Base-by-base conservation (phyloP, 2,888 invertebrate species). In the Clusia tigrina region DNA sequence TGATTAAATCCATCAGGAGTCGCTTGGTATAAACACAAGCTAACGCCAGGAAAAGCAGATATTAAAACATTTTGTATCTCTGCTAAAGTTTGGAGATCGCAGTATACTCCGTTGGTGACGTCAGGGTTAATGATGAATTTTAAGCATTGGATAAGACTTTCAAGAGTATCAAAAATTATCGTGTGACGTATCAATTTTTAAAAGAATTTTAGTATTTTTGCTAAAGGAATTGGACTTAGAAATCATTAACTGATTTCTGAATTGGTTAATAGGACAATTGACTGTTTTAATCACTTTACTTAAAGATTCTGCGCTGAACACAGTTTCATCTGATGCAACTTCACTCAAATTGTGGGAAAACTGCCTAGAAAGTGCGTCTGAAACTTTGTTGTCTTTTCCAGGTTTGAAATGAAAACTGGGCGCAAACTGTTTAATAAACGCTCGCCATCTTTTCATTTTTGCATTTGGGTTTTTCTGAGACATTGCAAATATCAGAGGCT, bases 401-500 rank as follows among this genome's bases (percentile, higher is more conserved):
- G 65, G 66, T 22, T 69, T 67, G 48, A 58, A 67, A 32, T 59
- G 58, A 56, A 62, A 63, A 3, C 42, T 66, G 51, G 60, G 63
- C 10, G 60, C 56, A 26, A 64, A 65, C 55, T 68, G 67, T 54
- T 71, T 60, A 37, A 63, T 55, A 54, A 59, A 63, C 1, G 58
- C 51, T 51, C 57, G 64, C 51, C 54, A 61, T 56, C 63, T 58
- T 52, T 64, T 59, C 46, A 58, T 60, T 53, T 64, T 66, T 55
- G 58, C 22, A 61, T 65, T 66, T 59, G 62, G 54, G 59, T 67
- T 66, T 67, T 64, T 59, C 53, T 62, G 54, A 58, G 67, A 61
- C 54, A 67, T 64, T 37, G 65, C 46, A 59, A 61, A 63, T 17
- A 53, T 58, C 12, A 64, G 67, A 23, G 71, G 74, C 62, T 71